phyloP scores from a whole-genome alignment of 2,113 vertebrate genomes.

The Acanthochromis polyacanthus region DNA sequence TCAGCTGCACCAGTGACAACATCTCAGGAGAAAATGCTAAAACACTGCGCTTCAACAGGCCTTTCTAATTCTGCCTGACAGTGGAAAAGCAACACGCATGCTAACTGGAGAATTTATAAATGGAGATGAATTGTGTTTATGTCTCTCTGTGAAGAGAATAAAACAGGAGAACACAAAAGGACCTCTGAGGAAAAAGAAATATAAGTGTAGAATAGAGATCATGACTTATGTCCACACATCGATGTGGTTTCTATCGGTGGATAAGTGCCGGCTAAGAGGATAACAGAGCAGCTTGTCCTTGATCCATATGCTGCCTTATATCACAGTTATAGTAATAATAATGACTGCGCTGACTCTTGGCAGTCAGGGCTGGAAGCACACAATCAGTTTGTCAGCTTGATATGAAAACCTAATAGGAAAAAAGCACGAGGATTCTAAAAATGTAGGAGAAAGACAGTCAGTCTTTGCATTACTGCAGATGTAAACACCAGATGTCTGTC shows the following conservation, averaged over 20 bases:
- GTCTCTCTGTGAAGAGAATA: constrained; percentile 23
- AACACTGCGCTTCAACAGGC: too few species aligned
- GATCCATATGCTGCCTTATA: constrained; percentile 45
- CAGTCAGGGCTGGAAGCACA: constrained; percentile 27
- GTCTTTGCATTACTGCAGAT: constrained; percentile 14
- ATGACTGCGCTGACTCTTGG: constrained; percentile 7
- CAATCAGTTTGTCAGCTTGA: constrained; percentile 6
- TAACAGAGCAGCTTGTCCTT: constrained; percentile 44
- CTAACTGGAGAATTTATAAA: constrained; percentile 19
- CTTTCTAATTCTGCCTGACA: neutral
- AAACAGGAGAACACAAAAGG: neutral
- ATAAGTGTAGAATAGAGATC: neutral
- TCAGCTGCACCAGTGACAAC: neutral
- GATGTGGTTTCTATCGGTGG: constrained; percentile 30
- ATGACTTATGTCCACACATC: constrained; percentile 30
- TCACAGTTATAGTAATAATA: constrained; percentile 33
- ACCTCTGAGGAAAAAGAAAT: neutral
- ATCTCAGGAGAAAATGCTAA: too few species aligned
- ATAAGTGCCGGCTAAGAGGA: constrained; percentile 64
- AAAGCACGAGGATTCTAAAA: constrained; percentile 42
- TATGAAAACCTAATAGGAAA: constrained; percentile 24
- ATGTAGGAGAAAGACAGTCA: constrained; percentile 5
- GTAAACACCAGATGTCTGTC: constrained; percentile 32
- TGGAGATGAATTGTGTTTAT: constrained; percentile 12
- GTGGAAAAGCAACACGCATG: constrained; percentile 15